A percentile compares a stretch with the other conserved stretches of the same genome.
These are phyloP conservation scores for Drosophila sproati DNA, from an alignment of 1,140 invertebrate genomes.

Conservation along the genomic window DNA sequence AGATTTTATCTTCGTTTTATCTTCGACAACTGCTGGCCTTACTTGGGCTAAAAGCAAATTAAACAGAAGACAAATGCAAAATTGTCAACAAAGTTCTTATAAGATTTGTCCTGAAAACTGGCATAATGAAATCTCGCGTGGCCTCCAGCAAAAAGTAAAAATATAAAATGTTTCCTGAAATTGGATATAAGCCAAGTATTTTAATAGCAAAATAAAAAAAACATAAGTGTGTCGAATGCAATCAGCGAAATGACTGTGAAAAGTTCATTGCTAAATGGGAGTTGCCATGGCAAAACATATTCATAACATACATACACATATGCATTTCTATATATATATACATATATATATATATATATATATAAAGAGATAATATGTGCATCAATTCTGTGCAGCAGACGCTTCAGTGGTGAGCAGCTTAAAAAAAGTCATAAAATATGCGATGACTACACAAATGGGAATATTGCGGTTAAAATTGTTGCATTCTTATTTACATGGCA, in stretches of 20 bases:
- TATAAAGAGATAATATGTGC: background rate
- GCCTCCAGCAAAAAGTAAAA: background rate
- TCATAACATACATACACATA: background rate
- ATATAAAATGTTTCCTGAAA: slow-evolving; percentile 51
- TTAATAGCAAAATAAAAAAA: slow-evolving; percentile 49
- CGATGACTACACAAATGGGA: slow-evolving; percentile 17
- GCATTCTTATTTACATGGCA: slow-evolving; percentile 31
- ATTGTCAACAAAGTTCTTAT: slow-evolving; percentile 50
- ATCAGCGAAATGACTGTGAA: slow-evolving; percentile 65
- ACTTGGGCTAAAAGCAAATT: slow-evolving; percentile 67
- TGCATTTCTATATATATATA: background rate
- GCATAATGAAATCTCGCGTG: slow-evolving; percentile 60
- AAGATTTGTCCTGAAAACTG: slow-evolving; percentile 52
- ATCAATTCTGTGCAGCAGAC: slow-evolving; percentile 28
- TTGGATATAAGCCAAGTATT: slow-evolving; percentile 71
- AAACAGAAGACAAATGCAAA: slow-evolving; percentile 16
- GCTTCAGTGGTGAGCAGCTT: slow-evolving; percentile 25
- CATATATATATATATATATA: too few relatives aligned
- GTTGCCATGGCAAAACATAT: slow-evolving; percentile 2
- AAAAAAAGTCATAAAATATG: slow-evolving; percentile 38
- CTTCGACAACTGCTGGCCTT: background rate
- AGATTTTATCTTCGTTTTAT: background rate
- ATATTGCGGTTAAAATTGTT: slow-evolving; percentile 32
- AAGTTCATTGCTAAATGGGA: slow-evolving; percentile 52
- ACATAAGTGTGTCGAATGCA: slow-evolving; percentile 50